Conservation (phyloP, 2,797 vertebrate genomes). For the Sciurus carolinensis region DNA sequence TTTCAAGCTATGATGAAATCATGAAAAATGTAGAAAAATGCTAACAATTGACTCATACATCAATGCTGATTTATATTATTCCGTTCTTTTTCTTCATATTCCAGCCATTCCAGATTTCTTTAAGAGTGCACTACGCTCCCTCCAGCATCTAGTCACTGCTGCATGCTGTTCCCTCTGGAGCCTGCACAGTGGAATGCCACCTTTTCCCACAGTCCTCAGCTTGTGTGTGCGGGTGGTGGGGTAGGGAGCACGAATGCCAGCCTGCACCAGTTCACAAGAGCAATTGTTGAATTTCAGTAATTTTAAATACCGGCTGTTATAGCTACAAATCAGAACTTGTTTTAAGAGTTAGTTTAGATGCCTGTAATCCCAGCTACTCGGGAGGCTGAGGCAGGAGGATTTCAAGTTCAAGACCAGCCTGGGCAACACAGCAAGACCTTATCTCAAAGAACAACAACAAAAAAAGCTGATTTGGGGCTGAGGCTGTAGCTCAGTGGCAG, state of each 20-base stretch:
- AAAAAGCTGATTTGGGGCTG: neutral
- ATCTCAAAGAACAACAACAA: neutral
- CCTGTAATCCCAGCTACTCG: neutral
- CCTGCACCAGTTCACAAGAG: neutral
- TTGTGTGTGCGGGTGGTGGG: neutral
- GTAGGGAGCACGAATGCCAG: neutral
- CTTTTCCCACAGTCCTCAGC: neutral
- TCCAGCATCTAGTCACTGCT: neutral
- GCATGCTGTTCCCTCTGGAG: neutral
- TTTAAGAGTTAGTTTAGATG: neutral
- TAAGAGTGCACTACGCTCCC: neutral
- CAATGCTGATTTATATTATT: neutral
- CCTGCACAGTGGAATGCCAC: neutral
- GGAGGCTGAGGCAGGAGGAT: neutral
- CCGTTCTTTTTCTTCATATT: neutral
- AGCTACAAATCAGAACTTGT: neutral
- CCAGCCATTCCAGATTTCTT: neutral
- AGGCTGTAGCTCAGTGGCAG: no score
- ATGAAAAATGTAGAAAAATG: neutral
- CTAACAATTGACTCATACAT: neutral
- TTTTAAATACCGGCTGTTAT: neutral
- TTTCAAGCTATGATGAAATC: neutral
- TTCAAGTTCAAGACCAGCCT: neutral
- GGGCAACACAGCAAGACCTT: neutral
- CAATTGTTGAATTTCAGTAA: neutral